Evolutionary conservation across 2,113 vertebrate species (phyloP).

Genomic region (Malurus alboscapulatus): DNA sequence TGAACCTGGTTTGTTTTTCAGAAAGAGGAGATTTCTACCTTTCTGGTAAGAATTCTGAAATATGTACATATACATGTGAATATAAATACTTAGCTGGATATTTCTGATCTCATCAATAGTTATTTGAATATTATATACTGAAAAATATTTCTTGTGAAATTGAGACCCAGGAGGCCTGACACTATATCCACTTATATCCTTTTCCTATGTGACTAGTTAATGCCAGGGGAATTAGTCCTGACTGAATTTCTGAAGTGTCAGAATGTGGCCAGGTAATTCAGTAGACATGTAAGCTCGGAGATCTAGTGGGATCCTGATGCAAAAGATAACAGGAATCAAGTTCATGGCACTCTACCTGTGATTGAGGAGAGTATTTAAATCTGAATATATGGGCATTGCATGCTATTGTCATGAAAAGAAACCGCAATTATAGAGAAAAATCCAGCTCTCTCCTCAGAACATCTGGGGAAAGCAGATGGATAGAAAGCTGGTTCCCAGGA

Average conservation of each 20-base stretch:
- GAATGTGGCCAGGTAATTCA: not conserved
- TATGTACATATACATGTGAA: rapidly evolving
- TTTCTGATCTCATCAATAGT: not conserved
- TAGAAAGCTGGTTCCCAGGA: not conserved
- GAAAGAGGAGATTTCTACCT: not conserved
- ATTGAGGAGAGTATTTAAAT: not conserved
- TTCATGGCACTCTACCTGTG: not conserved
- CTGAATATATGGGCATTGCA: not conserved
- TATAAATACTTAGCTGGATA: not conserved
- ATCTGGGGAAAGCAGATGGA: not conserved
- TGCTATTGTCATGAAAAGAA: not conserved
- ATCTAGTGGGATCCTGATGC: not conserved
- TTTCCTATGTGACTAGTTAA: not conserved
- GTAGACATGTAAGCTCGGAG: not conserved
- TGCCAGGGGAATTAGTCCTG: not conserved
- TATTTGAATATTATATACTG: not conserved
- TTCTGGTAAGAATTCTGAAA: not conserved
- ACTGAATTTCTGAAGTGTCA: not conserved
- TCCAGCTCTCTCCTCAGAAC: not conserved
- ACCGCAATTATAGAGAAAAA: not conserved
- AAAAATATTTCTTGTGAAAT: not conserved
- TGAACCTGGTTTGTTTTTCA: not conserved
- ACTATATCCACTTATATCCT: not conserved
- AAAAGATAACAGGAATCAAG: not conserved
- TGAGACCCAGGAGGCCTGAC: not conserved